phyloP scores from a whole-genome alignment of 2,888 invertebrate genomes.

The Nomada fucata region DNA sequence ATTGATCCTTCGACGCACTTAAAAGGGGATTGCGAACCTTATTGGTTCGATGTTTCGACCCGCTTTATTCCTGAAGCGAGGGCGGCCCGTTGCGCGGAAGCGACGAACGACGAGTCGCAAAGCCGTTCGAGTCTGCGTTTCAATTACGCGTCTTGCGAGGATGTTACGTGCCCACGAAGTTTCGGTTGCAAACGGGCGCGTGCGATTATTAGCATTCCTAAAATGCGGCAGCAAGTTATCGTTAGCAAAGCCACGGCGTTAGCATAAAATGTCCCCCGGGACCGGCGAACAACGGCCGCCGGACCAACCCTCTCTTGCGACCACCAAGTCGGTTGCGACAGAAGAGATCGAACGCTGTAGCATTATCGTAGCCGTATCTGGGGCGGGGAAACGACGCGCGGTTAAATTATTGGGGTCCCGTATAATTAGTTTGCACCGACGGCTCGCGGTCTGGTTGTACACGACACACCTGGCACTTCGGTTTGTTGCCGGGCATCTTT shows the following conservation, averaged over 20 bases:
- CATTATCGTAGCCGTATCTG: slow-evolving; percentile 77
- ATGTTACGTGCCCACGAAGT: slow-evolving; percentile 52
- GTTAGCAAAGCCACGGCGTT: slow-evolving; percentile 76
- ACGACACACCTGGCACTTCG: slow-evolving; percentile 57
- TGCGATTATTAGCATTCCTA: slow-evolving; percentile 70
- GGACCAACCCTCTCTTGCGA: slow-evolving; percentile 24
- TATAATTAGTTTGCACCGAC: slow-evolving; percentile 78
- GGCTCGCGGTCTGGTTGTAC: slow-evolving; percentile 74
- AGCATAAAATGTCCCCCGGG: slow-evolving; percentile 68
- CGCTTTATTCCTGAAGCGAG: neutral
- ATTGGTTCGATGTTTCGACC: too few relatives aligned
- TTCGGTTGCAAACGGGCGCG: slow-evolving; percentile 31
- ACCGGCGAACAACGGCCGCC: slow-evolving; percentile 33
- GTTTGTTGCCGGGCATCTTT: slow-evolving; percentile 56
- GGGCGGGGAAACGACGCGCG: slow-evolving; percentile 70
- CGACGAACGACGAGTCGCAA: neutral
- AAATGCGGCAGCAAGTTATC: slow-evolving; percentile 74
- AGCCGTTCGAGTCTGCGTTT: slow-evolving; percentile 25
- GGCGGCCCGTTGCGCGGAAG: neutral
- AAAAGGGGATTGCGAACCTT: neutral
- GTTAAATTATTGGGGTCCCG: slow-evolving; percentile 79
- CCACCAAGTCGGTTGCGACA: slow-evolving; percentile 1
- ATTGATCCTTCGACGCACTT: slow-evolving; percentile 35
- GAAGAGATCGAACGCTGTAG: slow-evolving; percentile 42
- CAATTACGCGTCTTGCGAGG: slow-evolving; percentile 40